These are phyloP conservation scores for Drosophila baimaii DNA, from an alignment of 1,140 invertebrate genomes.

Conservation along the genomic window DNA sequence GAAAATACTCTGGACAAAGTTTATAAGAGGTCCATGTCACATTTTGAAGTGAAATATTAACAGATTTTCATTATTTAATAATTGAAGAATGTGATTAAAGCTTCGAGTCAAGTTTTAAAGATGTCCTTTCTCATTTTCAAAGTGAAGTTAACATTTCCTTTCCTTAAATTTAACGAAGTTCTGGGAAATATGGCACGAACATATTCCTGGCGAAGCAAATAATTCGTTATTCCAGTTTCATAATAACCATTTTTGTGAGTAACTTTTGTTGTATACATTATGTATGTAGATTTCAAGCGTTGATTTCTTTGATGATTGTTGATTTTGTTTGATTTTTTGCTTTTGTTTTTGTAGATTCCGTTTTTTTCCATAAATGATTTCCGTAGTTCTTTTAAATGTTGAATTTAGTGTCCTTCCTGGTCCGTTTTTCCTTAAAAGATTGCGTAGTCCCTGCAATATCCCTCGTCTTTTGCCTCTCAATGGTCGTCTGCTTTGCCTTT, in stretches of 20 bases:
- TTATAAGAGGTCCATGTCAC: too few species aligned
- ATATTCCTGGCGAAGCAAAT: not conserved
- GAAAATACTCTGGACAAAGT: too few species aligned
- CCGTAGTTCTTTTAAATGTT: not conserved
- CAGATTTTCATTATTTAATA: not conserved
- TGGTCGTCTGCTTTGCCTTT: constrained; percentile 5
- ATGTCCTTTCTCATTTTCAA: not conserved
- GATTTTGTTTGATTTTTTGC: not conserved
- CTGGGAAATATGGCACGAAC: not conserved
- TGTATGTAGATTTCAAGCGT: not conserved
- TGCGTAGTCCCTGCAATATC: not conserved
- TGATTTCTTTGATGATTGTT: not conserved
- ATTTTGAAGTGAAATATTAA: not conserved
- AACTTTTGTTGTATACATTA: not conserved
- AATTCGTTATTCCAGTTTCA: not conserved
- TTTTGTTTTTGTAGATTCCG: not conserved
- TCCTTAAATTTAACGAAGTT: not conserved
- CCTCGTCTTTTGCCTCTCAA: not conserved
- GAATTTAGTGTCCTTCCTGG: not conserved
- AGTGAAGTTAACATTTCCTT: not conserved
- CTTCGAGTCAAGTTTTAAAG: not conserved
- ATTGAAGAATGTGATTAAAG: not conserved
- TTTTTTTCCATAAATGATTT: not conserved
- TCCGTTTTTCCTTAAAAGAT: too few species aligned
- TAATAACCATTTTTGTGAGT: not conserved